These are phyloP conservation scores for Fringilla coelebs DNA, from an alignment of 2,797 vertebrate genomes.

Conservation along the genomic window DNA sequence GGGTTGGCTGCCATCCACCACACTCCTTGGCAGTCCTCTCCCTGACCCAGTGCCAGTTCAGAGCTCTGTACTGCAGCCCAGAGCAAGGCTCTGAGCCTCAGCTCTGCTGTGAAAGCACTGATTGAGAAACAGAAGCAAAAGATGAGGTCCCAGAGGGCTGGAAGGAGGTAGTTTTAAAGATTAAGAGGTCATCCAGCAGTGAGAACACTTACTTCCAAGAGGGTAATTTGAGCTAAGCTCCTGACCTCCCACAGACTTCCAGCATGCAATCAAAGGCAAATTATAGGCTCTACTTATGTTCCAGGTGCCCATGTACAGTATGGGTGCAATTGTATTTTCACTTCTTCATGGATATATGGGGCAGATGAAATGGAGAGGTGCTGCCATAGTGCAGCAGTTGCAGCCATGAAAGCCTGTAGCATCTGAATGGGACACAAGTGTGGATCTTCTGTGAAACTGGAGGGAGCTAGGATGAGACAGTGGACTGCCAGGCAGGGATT, in stretches of 20 bases:
- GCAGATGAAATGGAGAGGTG: not conserved
- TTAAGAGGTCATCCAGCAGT: constrained; percentile 12
- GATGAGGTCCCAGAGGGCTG: not conserved
- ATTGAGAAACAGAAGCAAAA: constrained; percentile 41
- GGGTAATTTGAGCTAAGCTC: not conserved
- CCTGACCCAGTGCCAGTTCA: not conserved
- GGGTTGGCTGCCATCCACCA: not conserved
- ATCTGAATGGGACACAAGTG: not conserved
- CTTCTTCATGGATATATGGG: not conserved
- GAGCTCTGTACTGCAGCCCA: not conserved
- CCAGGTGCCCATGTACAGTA: not conserved
- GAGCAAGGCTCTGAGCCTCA: not conserved
- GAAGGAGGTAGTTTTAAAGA: not conserved
- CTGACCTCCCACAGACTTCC: constrained; percentile 1
- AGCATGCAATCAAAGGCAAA: not conserved
- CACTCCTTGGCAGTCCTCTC: not conserved
- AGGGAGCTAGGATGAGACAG: not conserved
- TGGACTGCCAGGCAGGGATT: not conserved
- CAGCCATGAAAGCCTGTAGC: not conserved
- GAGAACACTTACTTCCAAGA: not conserved
- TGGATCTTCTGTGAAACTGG: not conserved
- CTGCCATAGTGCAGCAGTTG: not conserved
- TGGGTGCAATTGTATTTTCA: not conserved
- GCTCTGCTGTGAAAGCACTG: not conserved
- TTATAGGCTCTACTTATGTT: not conserved